A percentile compares a stretch with the other conserved stretches of the same genome.
Conservation (phyloP, 2,797 vertebrate species). For the Hoplostethus atlanticus region DNA sequence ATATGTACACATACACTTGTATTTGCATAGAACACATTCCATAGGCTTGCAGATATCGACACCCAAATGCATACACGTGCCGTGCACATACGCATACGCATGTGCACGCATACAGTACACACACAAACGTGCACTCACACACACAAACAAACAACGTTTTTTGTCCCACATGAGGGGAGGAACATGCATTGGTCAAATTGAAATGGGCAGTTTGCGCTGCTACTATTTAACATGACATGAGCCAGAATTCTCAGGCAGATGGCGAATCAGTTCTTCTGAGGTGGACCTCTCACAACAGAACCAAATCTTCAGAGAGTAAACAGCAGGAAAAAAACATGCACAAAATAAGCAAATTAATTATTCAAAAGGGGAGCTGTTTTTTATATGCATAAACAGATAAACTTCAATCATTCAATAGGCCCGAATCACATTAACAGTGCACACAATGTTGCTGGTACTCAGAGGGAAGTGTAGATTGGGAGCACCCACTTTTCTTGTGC, state of each 20-base stretch:
- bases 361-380: constrained; percentile 50
- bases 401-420: constrained; percentile 60
- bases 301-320: constrained; percentile 33
- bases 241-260: constrained; percentile 43
- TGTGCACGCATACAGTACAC: neutral
- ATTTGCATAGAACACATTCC: neutral
- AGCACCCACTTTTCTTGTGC: constrained; percentile 37
- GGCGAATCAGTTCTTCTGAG: constrained; percentile 51
- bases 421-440: constrained; percentile 49
- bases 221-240: constrained; percentile 47
- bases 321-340: constrained; percentile 25
- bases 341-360: constrained; percentile 64
- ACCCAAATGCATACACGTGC: too few relatives aligned
- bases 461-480: constrained; percentile 20
- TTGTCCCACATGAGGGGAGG: too few relatives aligned
- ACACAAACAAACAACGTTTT: neutral
- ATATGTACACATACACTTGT: neutral
- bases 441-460: constrained; percentile 14
- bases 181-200: neutral
- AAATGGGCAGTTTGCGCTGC: constrained; percentile 4
- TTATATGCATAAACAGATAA: constrained; percentile 66
- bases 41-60: too few relatives aligned
- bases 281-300: constrained; percentile 17
- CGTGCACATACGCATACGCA: too few relatives aligned
- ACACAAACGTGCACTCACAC: constrained; percentile 16